Evolutionary conservation across 2,797 vertebrate genomes (phyloP), one percentile per base, ranked within the genome.

Genomic region (Notolabrus celidotus): DNA sequence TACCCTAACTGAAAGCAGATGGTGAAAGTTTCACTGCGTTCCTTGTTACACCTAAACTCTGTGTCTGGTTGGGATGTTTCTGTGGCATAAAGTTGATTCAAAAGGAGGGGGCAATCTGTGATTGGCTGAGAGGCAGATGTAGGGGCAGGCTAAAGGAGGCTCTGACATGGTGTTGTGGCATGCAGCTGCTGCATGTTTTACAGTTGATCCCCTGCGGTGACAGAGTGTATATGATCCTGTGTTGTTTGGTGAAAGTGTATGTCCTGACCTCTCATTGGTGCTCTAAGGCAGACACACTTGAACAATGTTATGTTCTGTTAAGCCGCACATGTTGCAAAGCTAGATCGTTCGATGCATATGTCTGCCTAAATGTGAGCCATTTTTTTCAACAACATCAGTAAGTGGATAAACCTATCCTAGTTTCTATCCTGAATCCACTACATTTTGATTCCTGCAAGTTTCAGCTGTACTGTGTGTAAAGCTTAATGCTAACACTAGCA

Each of bases 1-100:
- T 64, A 19, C 38, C 64, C 57, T 89, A 92, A 93, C 70, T 86
- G 51, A 78, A 92, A 92, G 79, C 93, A 93, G 90, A 93, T 92
- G 92, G 83, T 52, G 60, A 64, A 80, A 58, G 57, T 85, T 82
- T 69, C 59, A 64, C 61, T 68, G 66, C 33, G 49, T 51, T 70
- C 57, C 47, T 71, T 51, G 59, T 74, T 79, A 12, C 23, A 43
- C 60, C 65, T 63, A 19, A 79, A 65, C 51, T 72, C 60, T 41
- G 57, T 41, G 72, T 73, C 66, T 69, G 78, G 63, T 29, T 54
- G 63, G 70, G 67, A 62, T 68, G 64, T 76, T 79, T 79, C 56
- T 72, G 75, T 69, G 17, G 58, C 54, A 46, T 38, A 67, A 52
- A 84, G 80, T 71, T 67, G 66, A 68, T 82, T 80, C 29, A 64